Evolutionary conservation across 2,888 invertebrate genomes (phyloP), one percentile per base, ranked within the genome.

Genomic region (Pollenia labialis): DNA sequence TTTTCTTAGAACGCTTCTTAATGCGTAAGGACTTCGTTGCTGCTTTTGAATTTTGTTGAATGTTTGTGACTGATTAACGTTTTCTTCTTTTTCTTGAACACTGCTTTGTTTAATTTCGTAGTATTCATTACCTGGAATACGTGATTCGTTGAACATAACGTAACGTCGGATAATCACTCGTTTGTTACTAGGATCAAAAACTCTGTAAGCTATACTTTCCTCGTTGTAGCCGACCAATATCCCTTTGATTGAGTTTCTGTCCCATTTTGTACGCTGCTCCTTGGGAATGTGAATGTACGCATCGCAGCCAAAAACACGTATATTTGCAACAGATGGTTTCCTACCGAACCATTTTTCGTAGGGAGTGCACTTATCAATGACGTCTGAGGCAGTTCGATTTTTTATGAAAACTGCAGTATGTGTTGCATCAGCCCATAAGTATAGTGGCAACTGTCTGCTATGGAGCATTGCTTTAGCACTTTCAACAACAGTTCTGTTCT

Each of bases 11-110:
- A 10, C 7, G 10, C 40, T 85, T 42, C 86, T 83, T 16, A 44
- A 50, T 12, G 23, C 16, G 16, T 77, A 85, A 2, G 77, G 81
- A 42, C 81, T 81, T 60, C 76, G 52, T 46, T 16, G 23, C 11
- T 48, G 42, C 12, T 50, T 60, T 64, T 32, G 54, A 23, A 32
- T 8, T n/a, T 40, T 40, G 4, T 32, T 40, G n/a, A n/a, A 4
- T 50, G 4, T 9, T 48, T 6, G 48, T 14, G 48, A 48, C 11
- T 11, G 10, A 56, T 18, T 12, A 16, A 32, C 42, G 56, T 10
- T 72, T 23, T 23, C 18, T 18, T 40, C 9, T 4, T 8, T 4
- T 52, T 9, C 56, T 14, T 54, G 14, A 4, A 14, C 12, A 14
- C 18, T 16, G 44, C 18, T 66, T 66, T 66, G 44, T 50, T 48